Evolutionary conservation across 2,888 invertebrate species (phyloP), one percentile per base, ranked within the genome.

Genomic region (Achlya flavicornis): DNA sequence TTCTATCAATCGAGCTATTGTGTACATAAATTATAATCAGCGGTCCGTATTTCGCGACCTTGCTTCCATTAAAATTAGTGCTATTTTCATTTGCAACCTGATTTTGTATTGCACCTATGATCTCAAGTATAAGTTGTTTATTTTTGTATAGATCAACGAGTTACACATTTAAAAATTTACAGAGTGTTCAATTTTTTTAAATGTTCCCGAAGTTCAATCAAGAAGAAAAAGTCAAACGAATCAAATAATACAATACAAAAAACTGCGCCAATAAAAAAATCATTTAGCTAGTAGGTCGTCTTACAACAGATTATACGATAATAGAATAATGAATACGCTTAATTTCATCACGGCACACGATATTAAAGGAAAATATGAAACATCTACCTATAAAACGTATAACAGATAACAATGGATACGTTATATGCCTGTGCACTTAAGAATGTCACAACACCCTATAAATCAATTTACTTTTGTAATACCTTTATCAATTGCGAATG

Each of bases 11-110:
- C 70, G 66, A 70, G 64, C 65, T 58, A 67, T 67, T 73, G 46
- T 70, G 63, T 59, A 63, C 62, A 61, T 60, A 70, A 70, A 59
- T 62, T 65, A 71, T 69, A 72, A 73, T 60, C 75, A 75, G 75
- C 73, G 69, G 75, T 73, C 62, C 73, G 76, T 81, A 80, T 76
- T 80, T 77, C 70, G 71, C 67, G 75, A 72, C 81, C 84, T 80
- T 79, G 70, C 46, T 58, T 64, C 71, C 74, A 81, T 81, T 76
- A 77, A 65, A 79, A 77, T 76, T 12, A 12, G 12, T 41, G 71
- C 65, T 66, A 68, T 66, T 67, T 41, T 67, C 66, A 64, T 69
- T 19, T 53, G 19, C 11, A 19, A 53, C 16, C 14, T 10, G 19
- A 53, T 10, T 53, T 2, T n/a, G 3, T 14, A n/a, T n/a, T 48